These are phyloP conservation scores for Mesoclemmys tuberculata DNA, from an alignment of 2,113 vertebrate species.

Conservation along the genomic window DNA sequence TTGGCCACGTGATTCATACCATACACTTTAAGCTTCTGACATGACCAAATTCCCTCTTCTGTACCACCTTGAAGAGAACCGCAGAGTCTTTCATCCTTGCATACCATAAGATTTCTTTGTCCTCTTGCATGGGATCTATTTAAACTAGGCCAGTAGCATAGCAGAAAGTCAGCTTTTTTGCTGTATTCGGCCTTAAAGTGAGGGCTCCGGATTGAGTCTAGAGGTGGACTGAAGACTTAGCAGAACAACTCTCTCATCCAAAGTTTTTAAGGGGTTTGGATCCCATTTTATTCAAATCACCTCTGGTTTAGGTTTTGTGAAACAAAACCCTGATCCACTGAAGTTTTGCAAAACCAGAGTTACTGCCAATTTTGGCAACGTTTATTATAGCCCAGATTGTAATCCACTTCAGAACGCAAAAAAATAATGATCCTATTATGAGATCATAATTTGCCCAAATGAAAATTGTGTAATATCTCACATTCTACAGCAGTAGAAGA, in stretches of 20 bases:
- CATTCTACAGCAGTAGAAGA: neutral
- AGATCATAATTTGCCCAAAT: neutral
- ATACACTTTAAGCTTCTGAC: neutral
- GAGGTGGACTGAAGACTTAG: neutral
- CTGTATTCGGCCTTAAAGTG: neutral
- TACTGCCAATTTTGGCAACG: neutral
- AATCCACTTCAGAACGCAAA: neutral
- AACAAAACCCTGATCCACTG: neutral
- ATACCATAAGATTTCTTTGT: neutral
- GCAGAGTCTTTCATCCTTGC: neutral
- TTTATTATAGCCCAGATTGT: neutral
- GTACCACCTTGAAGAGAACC: neutral
- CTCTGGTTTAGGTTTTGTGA: neutral
- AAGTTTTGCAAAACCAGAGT: neutral
- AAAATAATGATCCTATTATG: neutral
- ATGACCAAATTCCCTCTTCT: neutral
- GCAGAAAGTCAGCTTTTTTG: neutral
- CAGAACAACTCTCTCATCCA: neutral
- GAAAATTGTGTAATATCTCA: neutral
- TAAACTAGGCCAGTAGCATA: neutral
- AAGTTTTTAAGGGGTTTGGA: neutral
- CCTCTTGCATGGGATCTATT: neutral
- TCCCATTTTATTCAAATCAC: neutral
- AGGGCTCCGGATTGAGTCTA: neutral
- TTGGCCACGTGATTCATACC: too few species aligned